Conservation (phyloP, 2,113 vertebrate genomes). For the Sinocyclocheilus rhinocerous region DNA sequence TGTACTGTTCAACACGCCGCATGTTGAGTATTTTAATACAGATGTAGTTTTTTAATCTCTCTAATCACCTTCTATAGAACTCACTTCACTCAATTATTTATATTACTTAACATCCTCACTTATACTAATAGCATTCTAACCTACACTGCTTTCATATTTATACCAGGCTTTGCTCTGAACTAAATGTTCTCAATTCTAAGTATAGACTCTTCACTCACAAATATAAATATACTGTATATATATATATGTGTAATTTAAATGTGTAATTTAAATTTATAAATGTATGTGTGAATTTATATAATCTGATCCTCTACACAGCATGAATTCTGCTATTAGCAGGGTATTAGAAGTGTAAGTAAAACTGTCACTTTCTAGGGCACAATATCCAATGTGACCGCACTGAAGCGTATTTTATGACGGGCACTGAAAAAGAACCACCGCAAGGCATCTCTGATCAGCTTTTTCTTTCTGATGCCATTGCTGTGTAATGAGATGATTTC, state of each 20-base stretch:
- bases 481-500: constrained; percentile 68
- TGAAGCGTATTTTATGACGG: constrained; percentile 1
- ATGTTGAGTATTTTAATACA: constrained; percentile 46
- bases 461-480: constrained; percentile 52
- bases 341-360: constrained; percentile 8
- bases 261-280: background rate
- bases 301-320: background rate
- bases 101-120: background rate
- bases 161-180: background rate
- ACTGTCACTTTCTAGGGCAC: constrained; percentile 10
- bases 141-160: background rate
- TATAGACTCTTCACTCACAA: background rate
- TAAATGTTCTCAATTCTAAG: background rate
- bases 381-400: constrained; percentile 9
- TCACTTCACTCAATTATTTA: background rate
- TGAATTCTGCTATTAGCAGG: background rate
- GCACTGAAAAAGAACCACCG: constrained; percentile 5
- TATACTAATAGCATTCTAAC: background rate
- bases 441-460: constrained; percentile 54
- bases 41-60: constrained; percentile 19
- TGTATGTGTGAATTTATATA: background rate
- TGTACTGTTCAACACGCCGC: constrained; percentile 24
- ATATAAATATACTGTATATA: too few relatives aligned
- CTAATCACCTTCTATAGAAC: background rate
- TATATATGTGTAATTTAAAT: background rate